These are phyloP conservation scores for Aphis craccivora DNA, from an alignment of 1,140 invertebrate species.

Conservation along the genomic window DNA sequence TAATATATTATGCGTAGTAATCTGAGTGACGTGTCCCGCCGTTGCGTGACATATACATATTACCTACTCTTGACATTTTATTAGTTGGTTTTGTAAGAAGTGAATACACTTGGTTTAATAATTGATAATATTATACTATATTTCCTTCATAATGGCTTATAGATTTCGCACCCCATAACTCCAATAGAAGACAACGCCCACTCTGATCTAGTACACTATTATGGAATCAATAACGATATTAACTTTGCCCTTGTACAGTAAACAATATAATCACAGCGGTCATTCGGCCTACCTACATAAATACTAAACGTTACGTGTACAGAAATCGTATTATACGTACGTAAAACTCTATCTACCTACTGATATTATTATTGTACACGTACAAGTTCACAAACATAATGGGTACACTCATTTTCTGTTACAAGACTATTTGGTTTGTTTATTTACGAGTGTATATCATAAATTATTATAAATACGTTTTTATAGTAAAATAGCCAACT, in stretches of 20 bases:
- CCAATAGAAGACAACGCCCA: neutral
- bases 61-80: neutral
- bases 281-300: neutral
- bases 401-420: neutral
- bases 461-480: neutral
- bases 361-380: neutral
- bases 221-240: neutral
- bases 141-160: neutral
- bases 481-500: neutral
- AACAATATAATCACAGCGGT: neutral
- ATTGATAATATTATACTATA: neutral
- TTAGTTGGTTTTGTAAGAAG: neutral
- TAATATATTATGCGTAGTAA: neutral
- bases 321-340: neutral
- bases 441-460: neutral
- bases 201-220: neutral
- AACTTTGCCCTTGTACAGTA: neutral
- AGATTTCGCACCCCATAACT: neutral
- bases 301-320: neutral
- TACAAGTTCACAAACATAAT: neutral
- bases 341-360: neutral
- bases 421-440: neutral
- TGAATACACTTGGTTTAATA: neutral
- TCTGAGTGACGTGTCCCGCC: neutral
- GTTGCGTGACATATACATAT: neutral